Base-by-base conservation (phyloP, 2,113 vertebrate genomes). In the Ginglymostoma cirratum region DNA sequence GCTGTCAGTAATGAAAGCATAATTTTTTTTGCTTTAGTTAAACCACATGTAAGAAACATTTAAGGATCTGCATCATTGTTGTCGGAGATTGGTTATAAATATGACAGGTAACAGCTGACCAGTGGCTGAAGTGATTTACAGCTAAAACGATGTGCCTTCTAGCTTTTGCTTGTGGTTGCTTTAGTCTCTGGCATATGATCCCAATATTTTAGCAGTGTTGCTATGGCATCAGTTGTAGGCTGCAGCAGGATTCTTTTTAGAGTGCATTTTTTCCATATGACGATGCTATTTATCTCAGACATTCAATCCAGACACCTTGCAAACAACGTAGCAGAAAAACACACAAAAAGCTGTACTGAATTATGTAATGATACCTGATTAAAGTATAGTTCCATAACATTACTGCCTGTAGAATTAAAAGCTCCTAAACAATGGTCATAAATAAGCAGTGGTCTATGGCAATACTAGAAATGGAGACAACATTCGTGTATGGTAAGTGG, bases 211-310 rank as follows among this genome's bases (percentile, higher is more conserved):
- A 95, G 15, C 2, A 72, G 45, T 72, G 94, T 95, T 95, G 94
- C 94, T 76, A 95, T 95, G 94, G 94, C 69, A 95, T 95, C 45
- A 72, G 48, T 95, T 76, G 94, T 94, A 45, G 2, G n/a, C n/a
- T 94, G 24, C 65, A 69, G 21, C n/a, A 69, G 45, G 8, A 70
- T 52, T 95, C 45, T 52, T 95, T 95, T 72, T 52, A 72, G 67
- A 95, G 24, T 76, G 14, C 42, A 76, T 95, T 95, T 95, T 95
- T 95, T 72, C 94, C 69, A 27, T 52, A 95, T 95, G 67, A 95
- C 94, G 70, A 38, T 52, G 42, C 38, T 65, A 55, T 92, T 94
- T 70, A 70, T 70, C 66, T 69, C 94, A 52, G 45, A 14, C 24
- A 72, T 48, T 70, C 69, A 72, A 72, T 70, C 69, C 94, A 95